Evolutionary conservation across 1,140 invertebrate genomes (phyloP).

Genomic region (Asobara japonica): DNA sequence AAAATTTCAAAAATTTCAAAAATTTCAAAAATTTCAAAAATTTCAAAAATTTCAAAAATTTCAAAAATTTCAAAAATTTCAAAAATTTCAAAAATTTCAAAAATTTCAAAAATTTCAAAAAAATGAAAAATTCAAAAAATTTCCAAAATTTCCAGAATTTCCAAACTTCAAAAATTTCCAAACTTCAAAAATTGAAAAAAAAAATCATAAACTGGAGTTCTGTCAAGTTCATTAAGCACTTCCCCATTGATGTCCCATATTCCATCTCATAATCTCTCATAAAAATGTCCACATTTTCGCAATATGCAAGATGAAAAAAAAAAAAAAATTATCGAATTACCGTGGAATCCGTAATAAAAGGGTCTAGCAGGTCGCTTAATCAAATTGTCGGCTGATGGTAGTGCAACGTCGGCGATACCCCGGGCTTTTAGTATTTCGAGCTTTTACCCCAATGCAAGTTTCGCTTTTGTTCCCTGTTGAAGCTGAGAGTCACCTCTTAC

Average conservation of each 20-base stretch:
- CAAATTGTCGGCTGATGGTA: conserved; percentile 2
- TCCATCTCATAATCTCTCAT: background rate
- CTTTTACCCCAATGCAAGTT: conserved; percentile 31
- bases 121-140: too few relatives aligned
- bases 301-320: background rate
- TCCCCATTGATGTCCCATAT: background rate
- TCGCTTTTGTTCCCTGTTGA: conserved; percentile 32
- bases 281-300: background rate
- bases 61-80: too few relatives aligned
- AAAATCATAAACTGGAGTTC: too few relatives aligned
- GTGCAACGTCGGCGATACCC: background rate
- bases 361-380: conserved; percentile 29
- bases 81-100: too few relatives aligned
- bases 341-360: conserved; percentile 42
- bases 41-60: too few relatives aligned
- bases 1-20: too few relatives aligned
- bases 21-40: too few relatives aligned
- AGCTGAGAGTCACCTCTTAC: background rate
- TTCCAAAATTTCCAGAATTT: too few relatives aligned
- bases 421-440: conserved; percentile 43
- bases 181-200: too few relatives aligned
- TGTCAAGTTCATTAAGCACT: too few relatives aligned
- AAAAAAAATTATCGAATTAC: background rate
- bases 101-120: too few relatives aligned
- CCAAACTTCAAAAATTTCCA: too few relatives aligned